Percentiles rank a stretch among this genome's conserved stretches.
Evolutionary conservation across 2,888 invertebrate genomes (phyloP).

Genomic region (Agapetus fuscipes): DNA sequence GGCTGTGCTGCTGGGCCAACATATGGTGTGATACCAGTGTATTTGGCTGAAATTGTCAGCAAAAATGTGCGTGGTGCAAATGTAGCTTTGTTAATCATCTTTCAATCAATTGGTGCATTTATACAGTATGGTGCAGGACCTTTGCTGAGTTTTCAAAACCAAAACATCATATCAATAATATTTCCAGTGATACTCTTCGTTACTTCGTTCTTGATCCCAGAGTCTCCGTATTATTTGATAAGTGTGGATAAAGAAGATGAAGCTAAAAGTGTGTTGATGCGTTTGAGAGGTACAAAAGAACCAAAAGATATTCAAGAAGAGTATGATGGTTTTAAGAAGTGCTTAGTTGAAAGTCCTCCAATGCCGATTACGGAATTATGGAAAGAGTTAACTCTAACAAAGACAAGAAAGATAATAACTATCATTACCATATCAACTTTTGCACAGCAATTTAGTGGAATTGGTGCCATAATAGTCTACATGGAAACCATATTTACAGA

Average conservation of each 20-base stretch:
- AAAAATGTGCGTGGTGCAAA: conserved; percentile 13
- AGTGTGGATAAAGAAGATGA: conserved; percentile 9
- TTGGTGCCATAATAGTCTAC: conserved; percentile 34
- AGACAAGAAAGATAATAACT: conserved; percentile 13
- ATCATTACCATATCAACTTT: conserved; percentile 28
- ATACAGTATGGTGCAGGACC: conserved; percentile 15
- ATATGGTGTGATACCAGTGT: conserved; percentile 15
- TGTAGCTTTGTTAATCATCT: conserved; percentile 13
- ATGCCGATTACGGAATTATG: conserved; percentile 12
- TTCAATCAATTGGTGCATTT: conserved; percentile 16
- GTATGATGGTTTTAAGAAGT: conserved; percentile 14
- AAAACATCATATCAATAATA: conserved; percentile 12
- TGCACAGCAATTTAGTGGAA: conserved; percentile 33
- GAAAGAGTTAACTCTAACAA: conserved; percentile 10
- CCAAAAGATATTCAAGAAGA: conserved; percentile 12
- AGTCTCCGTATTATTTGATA: conserved; percentile 17
- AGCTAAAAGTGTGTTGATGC: conserved; percentile 10
- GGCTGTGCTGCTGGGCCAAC: conserved; percentile 19
- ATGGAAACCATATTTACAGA: conserved; percentile 35
- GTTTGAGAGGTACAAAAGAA: conserved; percentile 9
- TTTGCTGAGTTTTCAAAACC: conserved; percentile 9
- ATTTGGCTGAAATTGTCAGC: conserved; percentile 16
- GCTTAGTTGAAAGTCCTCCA: conserved; percentile 14
- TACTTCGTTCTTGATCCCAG: conserved; percentile 12
- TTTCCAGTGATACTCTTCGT: conserved; percentile 10